Evolutionary conservation across 2,888 invertebrate genomes (phyloP).

Genomic region (Euplagia quadripunctaria): DNA sequence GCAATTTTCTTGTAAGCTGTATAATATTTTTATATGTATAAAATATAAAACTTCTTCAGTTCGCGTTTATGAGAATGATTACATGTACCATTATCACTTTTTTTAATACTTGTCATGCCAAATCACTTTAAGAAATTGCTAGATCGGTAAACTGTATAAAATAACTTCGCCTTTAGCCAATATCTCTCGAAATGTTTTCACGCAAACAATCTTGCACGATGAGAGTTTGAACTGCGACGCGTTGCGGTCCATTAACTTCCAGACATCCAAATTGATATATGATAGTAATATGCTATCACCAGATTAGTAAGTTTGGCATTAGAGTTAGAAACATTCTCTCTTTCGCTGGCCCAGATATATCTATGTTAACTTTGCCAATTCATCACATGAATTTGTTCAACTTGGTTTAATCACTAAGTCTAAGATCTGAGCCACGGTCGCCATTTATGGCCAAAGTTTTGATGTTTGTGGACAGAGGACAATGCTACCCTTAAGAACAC

Average conservation of each 20-base stretch:
- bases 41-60: neutral
- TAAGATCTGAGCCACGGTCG: slow-evolving; percentile 60
- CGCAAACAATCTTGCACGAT: slow-evolving; percentile 1
- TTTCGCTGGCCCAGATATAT: slow-evolving; percentile 21
- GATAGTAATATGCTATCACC: slow-evolving; percentile 20
- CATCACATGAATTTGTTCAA: slow-evolving; percentile 52
- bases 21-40: neutral
- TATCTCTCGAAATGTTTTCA: neutral
- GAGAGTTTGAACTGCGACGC: slow-evolving; percentile 7
- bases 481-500: slow-evolving; percentile 64
- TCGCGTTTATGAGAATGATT: too few species aligned
- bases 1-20: neutral
- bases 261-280: slow-evolving; percentile 28
- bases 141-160: neutral
- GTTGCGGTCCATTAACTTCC: slow-evolving; percentile 8
- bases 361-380: slow-evolving; percentile 36
- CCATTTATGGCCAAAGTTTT: slow-evolving; percentile 73
- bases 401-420: slow-evolving; percentile 49
- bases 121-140: neutral
- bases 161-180: neutral
- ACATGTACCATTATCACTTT: neutral
- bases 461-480: slow-evolving; percentile 66
- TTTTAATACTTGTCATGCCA: neutral
- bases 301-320: slow-evolving; percentile 20
- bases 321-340: slow-evolving; percentile 24